A percentile compares a stretch with the other conserved stretches of the same genome.
Evolutionary conservation across 2,113 vertebrate genomes (phyloP).

Genomic region (Astatotilapia flaviijosephi): DNA sequence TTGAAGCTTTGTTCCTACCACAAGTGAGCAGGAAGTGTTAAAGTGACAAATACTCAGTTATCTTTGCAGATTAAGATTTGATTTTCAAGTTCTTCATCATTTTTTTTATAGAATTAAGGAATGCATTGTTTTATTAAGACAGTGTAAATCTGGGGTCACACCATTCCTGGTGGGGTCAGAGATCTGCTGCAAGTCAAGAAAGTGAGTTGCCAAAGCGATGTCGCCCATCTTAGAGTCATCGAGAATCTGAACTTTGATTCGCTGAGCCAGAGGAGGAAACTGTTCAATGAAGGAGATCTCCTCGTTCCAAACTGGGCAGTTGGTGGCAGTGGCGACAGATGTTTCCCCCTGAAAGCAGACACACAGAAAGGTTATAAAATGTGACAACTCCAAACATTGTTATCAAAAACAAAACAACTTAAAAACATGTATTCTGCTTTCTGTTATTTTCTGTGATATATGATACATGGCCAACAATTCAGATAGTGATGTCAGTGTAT

Average conservation of each 20-base stretch:
- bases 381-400: neutral
- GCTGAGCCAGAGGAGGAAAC: conserved; percentile 84
- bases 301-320: conserved; percentile 84
- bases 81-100: neutral
- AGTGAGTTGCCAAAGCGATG: conserved; percentile 83
- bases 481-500: neutral
- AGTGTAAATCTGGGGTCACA: neutral
- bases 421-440: neutral
- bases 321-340: conserved; percentile 73
- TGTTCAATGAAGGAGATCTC: conserved; percentile 92
- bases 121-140: neutral
- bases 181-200: conserved; percentile 85
- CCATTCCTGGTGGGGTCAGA: conserved; percentile 85
- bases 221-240: conserved; percentile 84
- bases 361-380: neutral
- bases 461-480: neutral
- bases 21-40: neutral
- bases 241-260: conserved; percentile 83
- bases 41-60: neutral
- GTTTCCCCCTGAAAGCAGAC: conserved; percentile 81
- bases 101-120: neutral
- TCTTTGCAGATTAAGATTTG: neutral
- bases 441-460: neutral
- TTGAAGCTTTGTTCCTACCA: neutral
- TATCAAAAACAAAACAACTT: neutral